These are phyloP conservation scores for Oceanites oceanicus DNA, from an alignment of 2,113 vertebrate species.

Conservation along the genomic window DNA sequence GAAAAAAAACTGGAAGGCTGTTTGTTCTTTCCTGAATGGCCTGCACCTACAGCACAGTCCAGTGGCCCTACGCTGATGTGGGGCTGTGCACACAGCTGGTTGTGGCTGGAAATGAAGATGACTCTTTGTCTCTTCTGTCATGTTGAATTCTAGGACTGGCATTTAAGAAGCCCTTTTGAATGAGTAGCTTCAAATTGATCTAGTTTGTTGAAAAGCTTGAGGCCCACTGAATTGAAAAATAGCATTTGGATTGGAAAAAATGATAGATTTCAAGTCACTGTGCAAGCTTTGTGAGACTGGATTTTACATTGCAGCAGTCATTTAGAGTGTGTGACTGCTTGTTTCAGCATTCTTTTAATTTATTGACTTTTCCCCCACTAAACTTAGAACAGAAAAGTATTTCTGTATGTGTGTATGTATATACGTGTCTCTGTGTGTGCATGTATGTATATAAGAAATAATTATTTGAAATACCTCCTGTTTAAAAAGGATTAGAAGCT, in stretches of 20 bases:
- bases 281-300: neutral
- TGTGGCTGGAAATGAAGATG: slow-evolving; percentile 41
- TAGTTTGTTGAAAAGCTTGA: slow-evolving; percentile 55
- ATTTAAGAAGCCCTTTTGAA: slow-evolving; percentile 59
- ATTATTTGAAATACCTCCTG: neutral
- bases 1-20: neutral
- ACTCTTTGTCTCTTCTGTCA: slow-evolving; percentile 58
- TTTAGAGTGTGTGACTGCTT: neutral
- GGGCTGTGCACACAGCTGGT: neutral
- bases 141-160: slow-evolving; percentile 28
- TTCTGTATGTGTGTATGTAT: neutral
- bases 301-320: slow-evolving; percentile 18
- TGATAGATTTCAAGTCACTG: slow-evolving; percentile 9
- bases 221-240: slow-evolving; percentile 66
- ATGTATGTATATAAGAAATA: neutral
- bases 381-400: neutral
- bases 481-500: neutral
- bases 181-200: slow-evolving; percentile 70
- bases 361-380: neutral
- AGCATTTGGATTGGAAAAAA: slow-evolving; percentile 32
- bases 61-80: neutral
- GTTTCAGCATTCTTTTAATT: slow-evolving; percentile 25
- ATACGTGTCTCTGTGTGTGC: accelerated
- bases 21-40: neutral
- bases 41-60: neutral